phyloP scores from a whole-genome alignment of 92 coral and sea anemone species.

The Epizoanthus fatuus region DNA sequence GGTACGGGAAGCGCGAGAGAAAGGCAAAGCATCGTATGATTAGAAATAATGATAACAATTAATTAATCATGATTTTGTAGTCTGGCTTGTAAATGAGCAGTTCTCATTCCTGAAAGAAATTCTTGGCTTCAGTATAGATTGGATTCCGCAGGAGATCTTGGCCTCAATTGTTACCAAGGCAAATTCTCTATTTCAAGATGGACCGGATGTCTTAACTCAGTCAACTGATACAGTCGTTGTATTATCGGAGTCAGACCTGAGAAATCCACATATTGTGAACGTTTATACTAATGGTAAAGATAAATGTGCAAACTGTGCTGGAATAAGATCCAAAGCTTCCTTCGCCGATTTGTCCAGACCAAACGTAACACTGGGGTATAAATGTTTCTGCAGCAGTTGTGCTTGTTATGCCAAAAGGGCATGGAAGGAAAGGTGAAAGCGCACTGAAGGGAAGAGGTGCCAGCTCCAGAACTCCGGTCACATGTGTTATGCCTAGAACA shows the following conservation, averaged over 20 bases:
- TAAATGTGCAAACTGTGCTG: slow-evolving; percentile 55
- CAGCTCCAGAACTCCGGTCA: too few species aligned
- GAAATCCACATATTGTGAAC: slow-evolving; percentile 52
- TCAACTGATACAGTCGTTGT: slow-evolving; percentile 45
- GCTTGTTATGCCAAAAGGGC: slow-evolving; percentile 50
- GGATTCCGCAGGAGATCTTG: slow-evolving; percentile 59
- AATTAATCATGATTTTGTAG: too few species aligned
- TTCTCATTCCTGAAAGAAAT: slow-evolving; percentile 37
- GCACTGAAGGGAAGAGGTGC: neutral
- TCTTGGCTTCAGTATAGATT: slow-evolving; percentile 29
- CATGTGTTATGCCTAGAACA: too few species aligned
- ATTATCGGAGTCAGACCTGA: slow-evolving; percentile 48
- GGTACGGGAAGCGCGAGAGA: too few species aligned
- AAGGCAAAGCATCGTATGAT: too few species aligned
- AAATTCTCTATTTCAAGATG: neutral
- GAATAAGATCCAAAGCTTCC: slow-evolving; percentile 5
- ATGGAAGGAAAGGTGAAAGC: slow-evolving; percentile 26
- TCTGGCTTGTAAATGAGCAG: neutral
- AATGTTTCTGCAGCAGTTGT: slow-evolving; percentile 37
- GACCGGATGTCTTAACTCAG: too few species aligned
- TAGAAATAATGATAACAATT: too few species aligned
- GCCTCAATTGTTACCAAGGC: slow-evolving; percentile 30
- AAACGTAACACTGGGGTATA: slow-evolving; percentile 55
- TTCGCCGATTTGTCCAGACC: slow-evolving; percentile 51
- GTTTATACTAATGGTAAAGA: slow-evolving; percentile 40